phyloP scores from a whole-genome alignment of 2,113 vertebrate genomes.

The Perccottus glenii region DNA sequence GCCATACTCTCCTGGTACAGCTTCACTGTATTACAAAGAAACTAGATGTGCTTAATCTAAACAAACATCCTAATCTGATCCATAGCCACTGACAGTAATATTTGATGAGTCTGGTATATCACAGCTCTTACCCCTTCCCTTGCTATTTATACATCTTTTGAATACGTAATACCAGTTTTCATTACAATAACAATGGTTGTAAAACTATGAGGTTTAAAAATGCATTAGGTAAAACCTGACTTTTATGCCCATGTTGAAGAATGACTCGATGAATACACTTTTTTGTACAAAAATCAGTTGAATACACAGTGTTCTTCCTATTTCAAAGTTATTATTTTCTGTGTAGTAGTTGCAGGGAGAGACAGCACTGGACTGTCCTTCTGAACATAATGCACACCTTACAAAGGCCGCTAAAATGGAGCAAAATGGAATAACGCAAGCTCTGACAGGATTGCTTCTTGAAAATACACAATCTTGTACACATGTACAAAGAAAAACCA shows the following conservation, averaged over 20 bases:
- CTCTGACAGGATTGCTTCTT: conserved; percentile 33
- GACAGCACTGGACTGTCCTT: conserved; percentile 5
- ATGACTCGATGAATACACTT: conserved; percentile 3
- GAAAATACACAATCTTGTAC: not conserved
- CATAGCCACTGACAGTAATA: not conserved
- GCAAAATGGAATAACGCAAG: conserved; percentile 12
- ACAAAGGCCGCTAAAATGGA: conserved; percentile 16
- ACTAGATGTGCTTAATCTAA: not conserved
- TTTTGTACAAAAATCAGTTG: not conserved
- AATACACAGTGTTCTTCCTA: conserved; percentile 25
- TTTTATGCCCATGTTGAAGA: conserved; percentile 19
- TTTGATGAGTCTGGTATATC: not conserved
- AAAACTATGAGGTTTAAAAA: not conserved
- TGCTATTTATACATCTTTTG: too few species aligned
- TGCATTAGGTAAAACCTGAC: not conserved
- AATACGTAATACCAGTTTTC: too few species aligned
- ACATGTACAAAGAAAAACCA: too few species aligned
- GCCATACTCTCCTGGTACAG: conserved; percentile 14
- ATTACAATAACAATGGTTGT: not conserved
- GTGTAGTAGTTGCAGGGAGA: conserved; percentile 7
- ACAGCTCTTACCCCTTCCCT: too few species aligned
- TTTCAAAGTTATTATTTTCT: conserved; percentile 44
- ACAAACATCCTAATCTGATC: not conserved
- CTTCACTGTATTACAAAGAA: conserved; percentile 11
- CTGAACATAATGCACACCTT: conserved; percentile 40